These are phyloP conservation scores for Drosophila bocqueti DNA, from an alignment of 1,140 invertebrate genomes.

Conservation along the genomic window DNA sequence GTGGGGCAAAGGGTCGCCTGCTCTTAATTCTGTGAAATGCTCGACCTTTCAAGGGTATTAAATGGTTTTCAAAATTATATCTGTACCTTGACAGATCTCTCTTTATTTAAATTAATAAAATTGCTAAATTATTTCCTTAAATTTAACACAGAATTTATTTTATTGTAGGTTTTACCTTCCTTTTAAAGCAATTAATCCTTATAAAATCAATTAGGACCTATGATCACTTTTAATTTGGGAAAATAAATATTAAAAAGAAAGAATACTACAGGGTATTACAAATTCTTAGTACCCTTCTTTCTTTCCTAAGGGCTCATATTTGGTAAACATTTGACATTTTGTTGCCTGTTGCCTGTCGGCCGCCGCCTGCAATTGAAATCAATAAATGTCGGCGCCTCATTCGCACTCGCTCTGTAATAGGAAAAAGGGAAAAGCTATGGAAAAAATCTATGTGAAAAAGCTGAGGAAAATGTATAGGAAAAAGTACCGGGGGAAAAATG, in stretches of 20 bases:
- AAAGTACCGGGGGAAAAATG: conserved; percentile 12
- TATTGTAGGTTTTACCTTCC: too few species aligned
- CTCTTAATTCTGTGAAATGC: conserved; percentile 8
- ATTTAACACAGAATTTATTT: background rate
- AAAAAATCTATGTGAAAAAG: background rate
- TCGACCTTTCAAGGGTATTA: conserved; percentile 43
- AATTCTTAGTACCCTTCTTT: background rate
- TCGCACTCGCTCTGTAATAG: conserved; percentile 16
- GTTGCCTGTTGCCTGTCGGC: conserved; percentile 7
- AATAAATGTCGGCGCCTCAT: conserved; percentile 59
- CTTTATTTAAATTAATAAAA: background rate
- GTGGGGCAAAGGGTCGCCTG: background rate
- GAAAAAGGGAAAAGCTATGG: background rate
- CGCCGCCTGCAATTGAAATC: conserved; percentile 63
- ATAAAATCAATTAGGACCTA: rapidly evolving
- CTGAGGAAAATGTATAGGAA: background rate
- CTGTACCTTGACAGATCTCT: background rate
- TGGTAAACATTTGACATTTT: conserved; percentile 47
- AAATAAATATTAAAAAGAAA: too few species aligned
- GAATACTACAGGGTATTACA: too few species aligned
- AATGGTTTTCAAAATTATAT: conserved; percentile 19
- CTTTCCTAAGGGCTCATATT: conserved; percentile 24
- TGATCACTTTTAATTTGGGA: rapidly evolving
- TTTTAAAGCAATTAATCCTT: background rate
- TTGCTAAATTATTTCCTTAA: background rate